Percentiles rank a stretch among this genome's conserved stretches.
Conservation (phyloP, 2,888 invertebrate species). For the Bedellia somnulentella region DNA sequence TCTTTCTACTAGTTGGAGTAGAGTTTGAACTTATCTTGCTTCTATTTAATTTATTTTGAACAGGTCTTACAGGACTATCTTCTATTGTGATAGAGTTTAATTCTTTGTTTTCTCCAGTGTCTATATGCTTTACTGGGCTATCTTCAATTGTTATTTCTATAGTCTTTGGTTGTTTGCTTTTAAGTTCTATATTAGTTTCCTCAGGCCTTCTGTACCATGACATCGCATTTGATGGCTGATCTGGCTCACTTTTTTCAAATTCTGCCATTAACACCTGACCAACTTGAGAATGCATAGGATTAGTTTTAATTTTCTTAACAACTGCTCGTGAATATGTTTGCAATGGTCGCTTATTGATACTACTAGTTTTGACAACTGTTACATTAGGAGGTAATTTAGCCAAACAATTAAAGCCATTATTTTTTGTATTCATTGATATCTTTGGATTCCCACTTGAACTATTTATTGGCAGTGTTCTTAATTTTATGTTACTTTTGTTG, state of each 20-base stretch:
- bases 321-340: conserved; percentile 20
- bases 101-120: conserved; percentile 20
- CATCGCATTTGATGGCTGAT: too few species aligned
- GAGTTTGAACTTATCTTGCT: not conserved
- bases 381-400: conserved; percentile 3
- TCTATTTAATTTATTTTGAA: too few species aligned
- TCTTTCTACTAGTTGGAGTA: conserved; percentile 34
- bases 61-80: conserved; percentile 35
- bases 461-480: too few species aligned
- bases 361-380: conserved; percentile 2
- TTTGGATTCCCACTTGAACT: too few species aligned
- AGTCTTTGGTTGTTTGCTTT: conserved; percentile 12
- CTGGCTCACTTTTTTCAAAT: too few species aligned
- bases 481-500: too few species aligned
- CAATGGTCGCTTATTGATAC: too few species aligned
- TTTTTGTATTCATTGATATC: too few species aligned
- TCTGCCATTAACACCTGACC: too few species aligned
- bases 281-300: too few species aligned
- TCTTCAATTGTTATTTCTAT: conserved; percentile 50
- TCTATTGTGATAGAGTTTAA: conserved; percentile 39
- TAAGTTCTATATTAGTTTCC: not conserved
- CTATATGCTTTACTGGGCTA: conserved; percentile 32
- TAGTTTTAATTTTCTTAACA: conserved; percentile 19
- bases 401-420: too few species aligned
- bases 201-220: conserved; percentile 37